Percentiles rank a stretch among this genome's conserved stretches.
phyloP scores from a whole-genome alignment of 2,113 vertebrate genomes.

The Sitta europaea region DNA sequence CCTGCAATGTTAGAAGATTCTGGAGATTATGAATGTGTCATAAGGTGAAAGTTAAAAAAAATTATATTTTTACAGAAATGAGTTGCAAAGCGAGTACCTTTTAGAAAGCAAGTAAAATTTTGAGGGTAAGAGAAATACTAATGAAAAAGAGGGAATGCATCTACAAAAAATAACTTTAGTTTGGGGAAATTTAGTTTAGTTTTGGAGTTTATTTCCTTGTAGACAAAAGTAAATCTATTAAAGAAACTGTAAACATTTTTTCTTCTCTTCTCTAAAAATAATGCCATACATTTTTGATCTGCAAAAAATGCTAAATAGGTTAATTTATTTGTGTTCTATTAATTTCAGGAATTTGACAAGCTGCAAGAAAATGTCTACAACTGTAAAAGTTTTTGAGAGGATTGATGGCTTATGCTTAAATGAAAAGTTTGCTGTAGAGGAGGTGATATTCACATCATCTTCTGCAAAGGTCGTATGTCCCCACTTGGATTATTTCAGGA shows the following conservation, averaged over 20 bases:
- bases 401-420: constrained; percentile 63
- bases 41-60: constrained; percentile 74
- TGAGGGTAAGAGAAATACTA: neutral
- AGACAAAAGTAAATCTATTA: neutral
- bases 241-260: neutral
- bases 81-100: neutral
- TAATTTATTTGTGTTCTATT: neutral
- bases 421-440: constrained; percentile 13
- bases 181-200: neutral
- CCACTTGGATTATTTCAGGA: constrained; percentile 64
- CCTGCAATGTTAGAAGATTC: constrained; percentile 70
- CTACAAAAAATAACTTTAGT: neutral
- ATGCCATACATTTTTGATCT: neutral
- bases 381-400: constrained; percentile 57
- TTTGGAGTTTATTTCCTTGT: neutral
- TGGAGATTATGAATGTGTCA: constrained; percentile 76
- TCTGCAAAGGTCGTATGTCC: constrained; percentile 74
- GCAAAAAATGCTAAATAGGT: neutral
- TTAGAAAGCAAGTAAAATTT: neutral
- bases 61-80: neutral
- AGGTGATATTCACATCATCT: neutral
- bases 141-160: neutral
- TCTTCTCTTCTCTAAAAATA: neutral
- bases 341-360: constrained; percentile 67
- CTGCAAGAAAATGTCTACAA: constrained; percentile 41